Conservation (phyloP, 2,888 invertebrate genomes). For the Palloptera scutellata region DNA sequence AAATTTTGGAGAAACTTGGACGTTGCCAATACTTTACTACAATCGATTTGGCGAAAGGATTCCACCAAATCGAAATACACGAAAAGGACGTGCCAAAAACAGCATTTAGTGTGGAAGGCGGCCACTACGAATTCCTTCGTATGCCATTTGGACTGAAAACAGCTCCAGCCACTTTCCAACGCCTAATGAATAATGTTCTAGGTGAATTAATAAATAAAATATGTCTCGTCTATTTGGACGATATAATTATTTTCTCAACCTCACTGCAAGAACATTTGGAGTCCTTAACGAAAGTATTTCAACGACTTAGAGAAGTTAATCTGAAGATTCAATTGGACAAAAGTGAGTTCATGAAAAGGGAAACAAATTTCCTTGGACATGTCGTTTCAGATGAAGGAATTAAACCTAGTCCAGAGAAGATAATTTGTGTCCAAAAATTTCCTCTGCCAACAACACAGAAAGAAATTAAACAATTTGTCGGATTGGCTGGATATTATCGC, state of each 20-base stretch:
- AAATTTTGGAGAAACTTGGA: constrained; percentile 38
- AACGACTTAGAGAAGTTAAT: constrained; percentile 28
- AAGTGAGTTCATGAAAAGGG: constrained; percentile 33
- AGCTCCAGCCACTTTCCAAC: constrained; percentile 41
- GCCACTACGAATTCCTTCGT: constrained; percentile 38
- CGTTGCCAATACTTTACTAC: constrained; percentile 35
- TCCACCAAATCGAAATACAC: constrained; percentile 38
- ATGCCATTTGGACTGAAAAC: constrained; percentile 42
- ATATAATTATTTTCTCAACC: constrained; percentile 36
- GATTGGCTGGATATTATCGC: too few species aligned
- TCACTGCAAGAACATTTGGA: constrained; percentile 31
- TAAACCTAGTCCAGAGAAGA: constrained; percentile 34
- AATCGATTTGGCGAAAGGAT: constrained; percentile 35
- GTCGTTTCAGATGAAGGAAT: constrained; percentile 25
- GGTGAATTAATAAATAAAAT: constrained; percentile 32
- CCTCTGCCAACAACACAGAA: constrained; percentile 35
- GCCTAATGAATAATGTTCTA: constrained; percentile 38
- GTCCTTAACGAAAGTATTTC: constrained; percentile 22
- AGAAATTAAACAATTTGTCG: constrained; percentile 38
- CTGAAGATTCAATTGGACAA: constrained; percentile 32
- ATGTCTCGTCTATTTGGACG: constrained; percentile 38
- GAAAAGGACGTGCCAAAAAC: constrained; percentile 36
- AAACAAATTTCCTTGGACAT: constrained; percentile 31
- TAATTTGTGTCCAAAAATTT: constrained; percentile 34
- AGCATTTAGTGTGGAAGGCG: constrained; percentile 31